Evolutionary conservation across 2,113 vertebrate genomes (phyloP).

Genomic region (Notothenia coriiceps): DNA sequence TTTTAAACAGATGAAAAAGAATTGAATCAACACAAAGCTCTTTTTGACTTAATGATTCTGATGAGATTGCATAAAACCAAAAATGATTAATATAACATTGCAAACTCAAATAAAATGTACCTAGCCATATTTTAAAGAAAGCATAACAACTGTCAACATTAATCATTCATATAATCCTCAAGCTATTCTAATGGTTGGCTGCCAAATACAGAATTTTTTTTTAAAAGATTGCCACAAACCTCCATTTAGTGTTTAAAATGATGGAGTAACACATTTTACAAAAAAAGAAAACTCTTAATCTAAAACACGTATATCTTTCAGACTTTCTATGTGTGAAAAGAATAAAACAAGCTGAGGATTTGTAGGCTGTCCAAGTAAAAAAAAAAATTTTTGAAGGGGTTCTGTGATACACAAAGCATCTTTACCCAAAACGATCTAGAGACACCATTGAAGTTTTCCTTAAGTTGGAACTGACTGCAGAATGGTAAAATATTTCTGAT

Average conservation of each 20-base stretch:
- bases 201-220: slow-evolving; percentile 17
- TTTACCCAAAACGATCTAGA: slow-evolving; percentile 20
- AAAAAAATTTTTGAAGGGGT: not conserved
- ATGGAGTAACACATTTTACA: not conserved
- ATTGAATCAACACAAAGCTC: not conserved
- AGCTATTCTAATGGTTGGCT: slow-evolving; percentile 23
- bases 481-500: slow-evolving; percentile 25
- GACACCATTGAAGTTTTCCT: slow-evolving; percentile 5
- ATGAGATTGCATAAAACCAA: not conserved
- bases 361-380: slow-evolving; percentile 4
- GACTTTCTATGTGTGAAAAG: slow-evolving; percentile 12
- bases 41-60: not conserved
- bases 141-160: not conserved
- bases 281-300: not conserved
- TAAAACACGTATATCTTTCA: not conserved
- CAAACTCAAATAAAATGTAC: slow-evolving; percentile 1
- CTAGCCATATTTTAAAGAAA: not conserved
- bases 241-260: not conserved
- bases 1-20: not conserved
- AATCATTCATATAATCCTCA: slow-evolving; percentile 32
- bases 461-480: slow-evolving; percentile 14
- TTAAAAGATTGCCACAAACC: not conserved
- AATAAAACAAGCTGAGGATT: not conserved
- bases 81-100: slow-evolving; percentile 16
- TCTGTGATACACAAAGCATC: slow-evolving; percentile 15